A percentile compares a stretch with the other conserved stretches of the same genome.
These are phyloP conservation scores for Pomatorhinus ruficollis DNA, from an alignment of 2,113 vertebrate species.

Conservation along the genomic window DNA sequence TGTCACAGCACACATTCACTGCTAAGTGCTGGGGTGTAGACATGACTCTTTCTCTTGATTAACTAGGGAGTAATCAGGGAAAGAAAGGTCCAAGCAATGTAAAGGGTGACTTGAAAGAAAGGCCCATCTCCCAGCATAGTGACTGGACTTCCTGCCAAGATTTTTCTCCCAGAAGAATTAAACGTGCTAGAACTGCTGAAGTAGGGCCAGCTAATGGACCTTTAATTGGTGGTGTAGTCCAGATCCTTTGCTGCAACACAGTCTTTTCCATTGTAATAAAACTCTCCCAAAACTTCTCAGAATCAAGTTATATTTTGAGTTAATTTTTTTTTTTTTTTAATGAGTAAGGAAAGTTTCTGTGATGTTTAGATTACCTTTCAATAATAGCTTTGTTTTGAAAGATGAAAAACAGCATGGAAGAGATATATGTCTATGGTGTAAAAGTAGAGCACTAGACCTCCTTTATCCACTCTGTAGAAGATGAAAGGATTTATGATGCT, in stretches of 20 bases:
- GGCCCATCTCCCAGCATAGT: neutral
- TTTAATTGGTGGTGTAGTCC: neutral
- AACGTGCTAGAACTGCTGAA: neutral
- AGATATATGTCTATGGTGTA: neutral
- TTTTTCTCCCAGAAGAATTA: neutral
- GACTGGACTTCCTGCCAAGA: neutral
- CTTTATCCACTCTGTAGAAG: neutral
- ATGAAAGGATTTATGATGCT: neutral
- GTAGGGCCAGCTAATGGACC: neutral
- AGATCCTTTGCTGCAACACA: neutral
- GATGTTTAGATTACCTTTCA: neutral
- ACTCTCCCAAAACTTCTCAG: neutral
- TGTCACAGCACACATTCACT: neutral
- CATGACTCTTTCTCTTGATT: neutral
- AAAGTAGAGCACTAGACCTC: neutral
- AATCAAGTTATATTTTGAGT: neutral
- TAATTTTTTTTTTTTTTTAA: neutral
- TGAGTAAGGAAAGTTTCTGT: neutral
- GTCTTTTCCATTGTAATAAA: neutral
- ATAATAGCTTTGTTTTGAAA: neutral
- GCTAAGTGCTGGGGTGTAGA: constrained; percentile 19
- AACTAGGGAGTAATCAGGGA: neutral
- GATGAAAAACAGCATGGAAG: neutral
- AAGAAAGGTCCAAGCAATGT: neutral
- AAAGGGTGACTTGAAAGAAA: neutral